Evolutionary conservation across 2,888 invertebrate genomes (phyloP), one percentile per base, ranked within the genome.

Genomic region (Ormyrus rosae): DNA sequence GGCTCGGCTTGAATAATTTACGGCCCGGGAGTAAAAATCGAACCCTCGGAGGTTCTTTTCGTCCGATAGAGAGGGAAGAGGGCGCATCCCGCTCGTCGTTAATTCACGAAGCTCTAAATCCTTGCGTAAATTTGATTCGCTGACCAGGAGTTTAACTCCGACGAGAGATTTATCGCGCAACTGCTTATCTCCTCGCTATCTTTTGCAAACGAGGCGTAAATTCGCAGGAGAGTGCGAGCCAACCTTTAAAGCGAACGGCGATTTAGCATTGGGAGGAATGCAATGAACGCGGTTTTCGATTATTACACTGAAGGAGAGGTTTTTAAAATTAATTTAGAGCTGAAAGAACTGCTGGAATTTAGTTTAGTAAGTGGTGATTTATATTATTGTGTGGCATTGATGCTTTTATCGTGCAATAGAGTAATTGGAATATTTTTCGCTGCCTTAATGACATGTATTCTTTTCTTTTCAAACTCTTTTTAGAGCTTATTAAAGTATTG

Each of bases 51-150:
- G 11, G 53, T 48, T 67, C 6, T 61, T 34, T 61, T 45, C 11
- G 7, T 19, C 51, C 51, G 48, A 58, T 34, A 10, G 13, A 34
- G 65, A 50, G 50, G 34, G 8, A 50, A 65, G 13, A 50, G 65
- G 6, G 6, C 53, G n/a, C 5, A 5, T 46, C 34, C 34, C 34
- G 34, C 34, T 34, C 61, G 48, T 51, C 76, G 71, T 63, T 72
- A 72, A 76, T 76, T 76, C 53, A 71, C 70, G 46, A 11, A 60
- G 78, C 78, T 74, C 67, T 71, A 78, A 81, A 78, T 78, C 78
- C 78, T 65, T 75, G 61, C 73, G 72, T 69, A 76, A 82, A 82
- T 82, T 82, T 76, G 76, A 82, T 76, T 77, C 77, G 82, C 82
- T 65, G 77, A 80, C 69, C 79, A 69, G 50, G 68, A 70, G 60